Evolutionary conservation across 2,888 invertebrate species (phyloP).

Genomic region (Aphelenchoides bicaudatus): DNA sequence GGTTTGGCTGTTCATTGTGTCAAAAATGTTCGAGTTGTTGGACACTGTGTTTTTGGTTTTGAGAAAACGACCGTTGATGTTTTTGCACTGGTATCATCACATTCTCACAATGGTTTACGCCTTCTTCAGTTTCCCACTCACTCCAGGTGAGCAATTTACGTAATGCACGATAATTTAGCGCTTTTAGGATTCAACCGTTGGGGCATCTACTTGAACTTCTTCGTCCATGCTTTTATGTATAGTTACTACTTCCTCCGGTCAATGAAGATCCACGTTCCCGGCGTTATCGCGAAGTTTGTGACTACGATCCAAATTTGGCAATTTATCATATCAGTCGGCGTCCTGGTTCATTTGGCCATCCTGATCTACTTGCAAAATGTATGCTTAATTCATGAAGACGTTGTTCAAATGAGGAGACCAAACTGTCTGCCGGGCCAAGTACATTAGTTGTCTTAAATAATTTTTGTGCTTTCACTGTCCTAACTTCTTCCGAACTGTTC

Average conservation of each 20-base stretch:
- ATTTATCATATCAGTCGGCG: constrained; percentile 38
- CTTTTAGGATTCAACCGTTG: constrained; percentile 52
- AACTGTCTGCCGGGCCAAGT: constrained; percentile 3
- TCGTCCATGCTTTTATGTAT: constrained; percentile 53
- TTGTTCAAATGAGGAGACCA: not conserved
- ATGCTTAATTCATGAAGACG: constrained; percentile 10
- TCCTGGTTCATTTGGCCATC: constrained; percentile 39
- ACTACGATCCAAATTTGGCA: constrained; percentile 43
- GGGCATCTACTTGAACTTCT: constrained; percentile 51
- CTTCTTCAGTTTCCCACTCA: constrained; percentile 43
- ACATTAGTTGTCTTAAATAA: not conserved
- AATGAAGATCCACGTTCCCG: constrained; percentile 54
- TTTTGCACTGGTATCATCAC: constrained; percentile 42
- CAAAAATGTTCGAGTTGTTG: constrained; percentile 42
- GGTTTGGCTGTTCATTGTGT: constrained; percentile 44
- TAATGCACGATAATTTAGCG: too few relatives aligned
- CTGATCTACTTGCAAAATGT: constrained; percentile 39
- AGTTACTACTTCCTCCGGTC: constrained; percentile 58
- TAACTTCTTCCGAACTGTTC: not conserved
- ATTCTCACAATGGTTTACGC: constrained; percentile 43
- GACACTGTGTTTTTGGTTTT: constrained; percentile 42
- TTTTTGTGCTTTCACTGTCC: not conserved
- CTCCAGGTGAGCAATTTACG: too few relatives aligned
- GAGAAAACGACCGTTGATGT: constrained; percentile 42
- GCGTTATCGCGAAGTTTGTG: constrained; percentile 43